A percentile compares a stretch with the other conserved stretches of the same genome.
Conservation (phyloP, 2,888 invertebrate species). For the Pheosia tremula region DNA sequence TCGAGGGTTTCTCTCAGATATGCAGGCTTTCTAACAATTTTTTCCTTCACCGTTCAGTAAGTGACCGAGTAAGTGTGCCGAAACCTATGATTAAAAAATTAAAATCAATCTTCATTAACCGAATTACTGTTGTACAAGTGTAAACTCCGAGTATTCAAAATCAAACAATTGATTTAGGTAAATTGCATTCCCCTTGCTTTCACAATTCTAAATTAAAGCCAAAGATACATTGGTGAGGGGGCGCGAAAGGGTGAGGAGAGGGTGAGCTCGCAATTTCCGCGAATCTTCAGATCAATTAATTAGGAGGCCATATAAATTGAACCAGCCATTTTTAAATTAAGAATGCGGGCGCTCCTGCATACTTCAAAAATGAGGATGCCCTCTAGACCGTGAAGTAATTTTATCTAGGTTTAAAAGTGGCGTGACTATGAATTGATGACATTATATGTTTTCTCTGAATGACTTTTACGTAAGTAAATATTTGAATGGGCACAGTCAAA, state of each 20-base stretch:
- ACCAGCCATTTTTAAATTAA: constrained; percentile 58
- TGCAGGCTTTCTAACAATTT: too few relatives aligned
- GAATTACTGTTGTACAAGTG: constrained; percentile 58
- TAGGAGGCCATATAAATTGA: constrained; percentile 74
- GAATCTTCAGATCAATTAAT: constrained; percentile 82
- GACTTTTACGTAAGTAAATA: too few relatives aligned
- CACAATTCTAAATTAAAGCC: constrained; percentile 83
- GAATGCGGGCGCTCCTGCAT: constrained; percentile 24
- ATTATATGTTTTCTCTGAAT: too few relatives aligned
- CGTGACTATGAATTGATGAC: background rate
- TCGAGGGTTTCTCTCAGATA: too few relatives aligned
- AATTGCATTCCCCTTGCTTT: constrained; percentile 82
- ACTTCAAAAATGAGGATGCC: background rate
- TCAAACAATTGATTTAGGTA: constrained; percentile 83
- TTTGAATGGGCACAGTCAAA: too few relatives aligned
- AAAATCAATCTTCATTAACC: constrained; percentile 53
- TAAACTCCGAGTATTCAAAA: constrained; percentile 66
- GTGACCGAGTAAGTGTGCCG: background rate
- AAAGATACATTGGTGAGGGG: constrained; percentile 69
- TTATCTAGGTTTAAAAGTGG: background rate
- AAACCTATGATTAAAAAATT: constrained; percentile 30
- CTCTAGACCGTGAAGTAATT: constrained; percentile 1
- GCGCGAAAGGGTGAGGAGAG: constrained; percentile 31
- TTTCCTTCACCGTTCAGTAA: too few relatives aligned
- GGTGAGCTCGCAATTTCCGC: constrained; percentile 66